phyloP scores from a whole-genome alignment of 2,888 invertebrate genomes.

The Leptopilina drosophilae region DNA sequence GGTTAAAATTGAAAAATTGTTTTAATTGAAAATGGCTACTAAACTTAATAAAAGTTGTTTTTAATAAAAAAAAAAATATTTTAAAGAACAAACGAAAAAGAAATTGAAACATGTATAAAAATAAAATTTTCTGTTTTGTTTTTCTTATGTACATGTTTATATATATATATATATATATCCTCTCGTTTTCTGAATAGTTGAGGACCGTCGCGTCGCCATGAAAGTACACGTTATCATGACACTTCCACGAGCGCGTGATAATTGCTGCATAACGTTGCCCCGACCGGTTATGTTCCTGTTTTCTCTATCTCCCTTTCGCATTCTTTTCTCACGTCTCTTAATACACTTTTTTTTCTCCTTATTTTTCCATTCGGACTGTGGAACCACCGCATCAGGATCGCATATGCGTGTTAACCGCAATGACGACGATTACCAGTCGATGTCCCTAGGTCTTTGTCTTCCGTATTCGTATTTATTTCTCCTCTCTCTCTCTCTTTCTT shows the following conservation, averaged over 20 bases:
- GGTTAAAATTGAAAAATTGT: no score
- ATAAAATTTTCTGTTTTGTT: neutral
- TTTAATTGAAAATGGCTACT: no score
- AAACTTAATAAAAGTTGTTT: no score
- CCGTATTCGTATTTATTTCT: conserved; percentile 23
- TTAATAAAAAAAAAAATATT: no score
- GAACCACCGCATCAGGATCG: conserved; percentile 25
- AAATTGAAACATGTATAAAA: neutral
- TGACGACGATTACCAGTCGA: conserved; percentile 22
- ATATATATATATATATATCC: neutral
- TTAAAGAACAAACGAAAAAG: no score
- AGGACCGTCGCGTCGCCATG: conserved; percentile 37
- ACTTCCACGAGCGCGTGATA: conserved; percentile 36
- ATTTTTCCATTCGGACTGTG: conserved; percentile 19
- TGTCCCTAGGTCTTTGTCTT: conserved; percentile 31
- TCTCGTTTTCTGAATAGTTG: conserved; percentile 1
- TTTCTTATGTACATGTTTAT: neutral
- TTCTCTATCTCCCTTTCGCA: conserved; percentile 42
- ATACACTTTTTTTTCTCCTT: conserved; percentile 26
- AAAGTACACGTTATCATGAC: conserved; percentile 35
- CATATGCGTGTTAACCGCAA: conserved; percentile 35
- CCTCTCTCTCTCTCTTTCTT: conserved; percentile 19
- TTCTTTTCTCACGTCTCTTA: conserved; percentile 48
- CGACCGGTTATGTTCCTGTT: conserved; percentile 34
- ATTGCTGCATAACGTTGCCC: conserved; percentile 39